phyloP scores from a whole-genome alignment of 1,140 invertebrate genomes.

The Cepaea nemoralis region DNA sequence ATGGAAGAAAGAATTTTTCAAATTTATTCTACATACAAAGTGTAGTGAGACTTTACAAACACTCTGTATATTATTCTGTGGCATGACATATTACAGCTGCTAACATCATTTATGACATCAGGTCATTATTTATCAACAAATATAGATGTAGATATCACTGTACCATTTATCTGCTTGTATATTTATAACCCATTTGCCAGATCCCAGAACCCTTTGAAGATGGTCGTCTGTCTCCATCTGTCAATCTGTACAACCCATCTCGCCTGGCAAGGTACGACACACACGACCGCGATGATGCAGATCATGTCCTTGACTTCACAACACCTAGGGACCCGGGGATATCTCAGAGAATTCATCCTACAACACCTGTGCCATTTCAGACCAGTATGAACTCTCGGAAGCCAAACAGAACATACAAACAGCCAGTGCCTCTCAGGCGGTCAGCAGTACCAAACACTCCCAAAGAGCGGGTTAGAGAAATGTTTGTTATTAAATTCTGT shows the following conservation, averaged over 20 bases:
- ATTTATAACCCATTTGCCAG: conserved; percentile 19
- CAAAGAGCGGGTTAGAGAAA: conserved; percentile 55
- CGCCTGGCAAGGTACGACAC: conserved; percentile 43
- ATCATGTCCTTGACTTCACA: conserved; percentile 20
- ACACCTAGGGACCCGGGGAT: conserved; percentile 33
- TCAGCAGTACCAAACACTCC: conserved; percentile 52
- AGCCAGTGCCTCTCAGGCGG: conserved; percentile 22
- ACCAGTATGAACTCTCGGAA: not conserved
- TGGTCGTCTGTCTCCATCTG: conserved; percentile 47
- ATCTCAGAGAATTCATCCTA: conserved; percentile 3
- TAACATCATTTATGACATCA: not conserved
- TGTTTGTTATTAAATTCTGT: too few relatives aligned
- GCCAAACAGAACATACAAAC: conserved; percentile 33
- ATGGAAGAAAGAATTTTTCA: too few relatives aligned
- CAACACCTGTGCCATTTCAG: conserved; percentile 37
- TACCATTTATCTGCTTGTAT: not conserved
- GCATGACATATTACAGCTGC: not conserved
- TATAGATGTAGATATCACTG: not conserved
- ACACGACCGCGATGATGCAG: conserved; percentile 31
- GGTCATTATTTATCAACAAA: not conserved
- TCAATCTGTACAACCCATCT: conserved; percentile 44
- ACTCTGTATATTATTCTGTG: too few relatives aligned
- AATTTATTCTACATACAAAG: too few relatives aligned
- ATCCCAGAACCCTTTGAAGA: conserved; percentile 43
- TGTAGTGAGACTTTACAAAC: too few relatives aligned